phyloP scores from a whole-genome alignment of 37 sponge, comb jelly and placozoan species.

The Tethya wilhelma region DNA sequence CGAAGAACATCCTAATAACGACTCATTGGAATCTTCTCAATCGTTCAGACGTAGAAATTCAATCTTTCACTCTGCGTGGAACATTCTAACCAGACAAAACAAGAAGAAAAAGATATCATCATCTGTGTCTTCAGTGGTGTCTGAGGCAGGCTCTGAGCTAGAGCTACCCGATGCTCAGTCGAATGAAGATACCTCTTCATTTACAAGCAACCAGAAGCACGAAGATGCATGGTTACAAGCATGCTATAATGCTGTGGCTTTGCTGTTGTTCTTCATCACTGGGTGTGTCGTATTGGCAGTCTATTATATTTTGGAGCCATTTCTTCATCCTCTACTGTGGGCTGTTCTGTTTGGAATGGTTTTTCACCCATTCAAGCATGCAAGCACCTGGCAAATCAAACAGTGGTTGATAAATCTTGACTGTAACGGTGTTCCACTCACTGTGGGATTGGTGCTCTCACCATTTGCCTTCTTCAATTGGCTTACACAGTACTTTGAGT shows the following conservation, averaged over 20 bases:
- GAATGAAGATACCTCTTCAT: no score
- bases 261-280: constrained; percentile 59
- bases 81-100: no score
- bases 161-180: no score
- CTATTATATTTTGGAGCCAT: constrained; percentile 83
- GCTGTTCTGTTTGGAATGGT: constrained; percentile 86
- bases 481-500: constrained; percentile 5
- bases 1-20: no score
- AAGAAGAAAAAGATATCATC: no score
- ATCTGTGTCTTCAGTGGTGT: no score
- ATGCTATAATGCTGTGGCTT: constrained; percentile 59
- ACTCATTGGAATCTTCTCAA: no score
- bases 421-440: constrained; percentile 26
- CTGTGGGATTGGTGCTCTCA: constrained; percentile 46
- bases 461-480: constrained; percentile 64
- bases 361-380: constrained; percentile 89
- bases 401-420: constrained; percentile 49
- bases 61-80: no score
- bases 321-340: constrained; percentile 95
- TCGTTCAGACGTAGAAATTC: no score
- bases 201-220: constrained; percentile 1
- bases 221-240: constrained; percentile 63
- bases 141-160: no score
- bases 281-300: constrained; percentile 56
- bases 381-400: constrained; percentile 46